Evolutionary conservation across 2,113 vertebrate species (phyloP).

Genomic region (Dipodomys spectabilis): DNA sequence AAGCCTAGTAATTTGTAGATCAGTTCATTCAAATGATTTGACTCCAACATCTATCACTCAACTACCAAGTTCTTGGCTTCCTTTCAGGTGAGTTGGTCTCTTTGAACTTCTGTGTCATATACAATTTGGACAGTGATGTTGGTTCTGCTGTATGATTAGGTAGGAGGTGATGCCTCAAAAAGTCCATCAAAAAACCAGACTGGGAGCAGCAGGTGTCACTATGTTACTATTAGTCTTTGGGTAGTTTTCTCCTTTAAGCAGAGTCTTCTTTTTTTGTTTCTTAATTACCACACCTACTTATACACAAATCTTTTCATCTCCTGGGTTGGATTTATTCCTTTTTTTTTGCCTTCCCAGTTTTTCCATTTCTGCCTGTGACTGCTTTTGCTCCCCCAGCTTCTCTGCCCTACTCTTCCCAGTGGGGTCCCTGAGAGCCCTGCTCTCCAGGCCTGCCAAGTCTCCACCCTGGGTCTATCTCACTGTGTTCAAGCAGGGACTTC

Average conservation of each 20-base stretch:
- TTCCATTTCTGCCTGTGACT: background rate
- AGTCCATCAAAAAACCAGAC: background rate
- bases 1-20: background rate
- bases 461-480: background rate
- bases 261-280: too few species aligned
- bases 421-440: too few species aligned
- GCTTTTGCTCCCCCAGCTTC: background rate
- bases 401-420: background rate
- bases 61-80: background rate
- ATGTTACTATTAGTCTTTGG: fast-evolving
- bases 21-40: background rate
- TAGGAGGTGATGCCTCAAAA: background rate
- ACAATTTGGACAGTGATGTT: too few species aligned
- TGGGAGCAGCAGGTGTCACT: fast-evolving
- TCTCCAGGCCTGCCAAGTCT: too few species aligned
- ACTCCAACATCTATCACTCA: background rate
- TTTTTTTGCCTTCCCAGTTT: background rate
- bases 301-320: too few species aligned
- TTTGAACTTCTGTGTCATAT: background rate
- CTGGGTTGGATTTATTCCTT: too few species aligned
- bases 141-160: background rate
- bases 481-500: too few species aligned
- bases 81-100: fast-evolving
- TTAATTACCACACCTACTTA: too few species aligned
- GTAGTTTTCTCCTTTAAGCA: background rate